A percentile compares a stretch with the other conserved stretches of the same genome.
Conservation (phyloP, 1,140 invertebrate genomes). For the Acromyrmex charruanus region DNA sequence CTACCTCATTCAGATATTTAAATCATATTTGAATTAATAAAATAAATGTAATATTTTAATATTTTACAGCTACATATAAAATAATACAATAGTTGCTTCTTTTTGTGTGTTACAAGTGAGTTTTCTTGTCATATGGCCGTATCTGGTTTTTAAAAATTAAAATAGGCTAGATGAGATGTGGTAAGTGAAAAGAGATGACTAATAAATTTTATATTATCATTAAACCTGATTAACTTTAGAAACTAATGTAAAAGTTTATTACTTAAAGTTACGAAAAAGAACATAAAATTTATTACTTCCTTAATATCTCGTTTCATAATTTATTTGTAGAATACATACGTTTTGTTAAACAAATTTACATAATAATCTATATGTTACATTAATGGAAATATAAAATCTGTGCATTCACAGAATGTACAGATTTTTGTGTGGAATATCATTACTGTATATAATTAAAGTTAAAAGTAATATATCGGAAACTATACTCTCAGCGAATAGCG, state of each 20-base stretch:
- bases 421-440: neutral
- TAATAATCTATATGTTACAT: neutral
- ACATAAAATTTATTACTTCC: constrained; percentile 4
- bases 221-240: neutral
- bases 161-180: neutral
- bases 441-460: neutral
- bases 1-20: neutral
- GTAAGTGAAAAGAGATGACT: constrained; percentile 41
- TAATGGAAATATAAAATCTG: neutral
- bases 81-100: constrained; percentile 8
- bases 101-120: constrained; percentile 71
- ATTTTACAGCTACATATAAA: neutral
- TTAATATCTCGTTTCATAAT: neutral
- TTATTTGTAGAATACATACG: neutral
- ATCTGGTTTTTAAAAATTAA: constrained; percentile 4
- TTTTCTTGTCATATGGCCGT: neutral
- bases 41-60: neutral
- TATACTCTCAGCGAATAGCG: neutral
- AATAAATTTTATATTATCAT: constrained; percentile 35
- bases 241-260: constrained; percentile 6
- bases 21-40: neutral
- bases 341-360: neutral
- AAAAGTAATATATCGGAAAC: neutral
- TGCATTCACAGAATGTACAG: neutral
- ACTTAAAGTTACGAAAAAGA: neutral